A percentile compares a stretch with the other conserved stretches of the same genome.
Conservation (phyloP, 1,140 invertebrate species). For the Lanistes nyassanus region DNA sequence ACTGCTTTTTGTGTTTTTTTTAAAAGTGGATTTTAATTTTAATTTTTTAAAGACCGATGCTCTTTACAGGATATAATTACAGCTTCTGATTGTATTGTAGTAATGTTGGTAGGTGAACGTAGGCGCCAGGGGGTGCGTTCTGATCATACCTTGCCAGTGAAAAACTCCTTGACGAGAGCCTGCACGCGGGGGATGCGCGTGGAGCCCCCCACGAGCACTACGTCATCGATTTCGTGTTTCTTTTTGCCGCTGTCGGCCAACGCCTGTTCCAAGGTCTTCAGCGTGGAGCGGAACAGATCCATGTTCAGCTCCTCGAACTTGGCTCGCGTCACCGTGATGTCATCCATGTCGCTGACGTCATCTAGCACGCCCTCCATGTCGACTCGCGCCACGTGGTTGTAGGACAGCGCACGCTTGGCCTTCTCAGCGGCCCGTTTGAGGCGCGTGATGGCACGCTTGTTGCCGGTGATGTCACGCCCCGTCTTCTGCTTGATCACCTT, state of each 20-base stretch:
- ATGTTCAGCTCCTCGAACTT: slow-evolving; percentile 99
- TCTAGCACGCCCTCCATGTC: slow-evolving; percentile 99
- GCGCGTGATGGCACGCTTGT: slow-evolving; percentile 93
- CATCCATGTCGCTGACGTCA: slow-evolving; percentile 76
- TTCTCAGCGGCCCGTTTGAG: slow-evolving; percentile 96
- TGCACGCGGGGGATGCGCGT: slow-evolving; percentile 99
- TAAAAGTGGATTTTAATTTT: not conserved
- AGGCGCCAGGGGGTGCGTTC: too few relatives aligned
- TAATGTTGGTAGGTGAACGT: too few relatives aligned
- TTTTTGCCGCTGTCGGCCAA: slow-evolving; percentile 98
- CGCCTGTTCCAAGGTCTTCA: slow-evolving; percentile 86
- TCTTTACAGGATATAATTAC: too few relatives aligned
- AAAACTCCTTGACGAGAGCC: slow-evolving; percentile 98
- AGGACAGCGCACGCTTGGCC: slow-evolving; percentile 94
- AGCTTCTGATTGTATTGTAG: slow-evolving; percentile 4
- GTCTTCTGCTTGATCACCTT: slow-evolving; percentile 99
- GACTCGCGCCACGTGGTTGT: slow-evolving; percentile 94
- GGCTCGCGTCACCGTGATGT: slow-evolving; percentile 97
- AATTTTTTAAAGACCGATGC: not conserved
- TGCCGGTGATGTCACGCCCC: slow-evolving; percentile 95
- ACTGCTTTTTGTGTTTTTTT: too few relatives aligned
- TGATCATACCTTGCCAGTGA: slow-evolving; percentile 72
- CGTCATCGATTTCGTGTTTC: slow-evolving; percentile 98
- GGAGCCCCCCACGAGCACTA: slow-evolving; percentile 98
- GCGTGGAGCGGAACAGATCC: slow-evolving; percentile 97